Evolutionary conservation across 2,797 vertebrate species (phyloP).

Genomic region (Coranthus polyacanthus): DNA sequence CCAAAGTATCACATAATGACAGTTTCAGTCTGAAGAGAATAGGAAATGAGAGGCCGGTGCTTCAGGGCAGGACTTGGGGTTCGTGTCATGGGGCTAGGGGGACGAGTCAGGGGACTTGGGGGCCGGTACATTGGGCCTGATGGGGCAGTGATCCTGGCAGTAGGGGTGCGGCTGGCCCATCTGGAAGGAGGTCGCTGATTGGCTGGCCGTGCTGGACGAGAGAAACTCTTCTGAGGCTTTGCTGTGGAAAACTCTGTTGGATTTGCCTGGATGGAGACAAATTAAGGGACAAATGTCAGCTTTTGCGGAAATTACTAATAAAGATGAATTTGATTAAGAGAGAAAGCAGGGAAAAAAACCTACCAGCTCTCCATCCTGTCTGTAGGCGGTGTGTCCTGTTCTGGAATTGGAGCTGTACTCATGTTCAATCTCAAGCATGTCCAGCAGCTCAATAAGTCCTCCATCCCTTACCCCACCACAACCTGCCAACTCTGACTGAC

Average conservation of each 20-base stretch:
- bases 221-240: conserved; percentile 87
- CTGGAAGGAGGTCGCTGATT: conserved; percentile 95
- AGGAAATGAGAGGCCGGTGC: conserved; percentile 70
- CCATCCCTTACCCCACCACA: conserved; percentile 68
- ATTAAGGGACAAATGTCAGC: conserved; percentile 1
- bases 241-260: conserved; percentile 54
- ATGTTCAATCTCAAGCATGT: conserved; percentile 88
- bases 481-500: conserved; percentile 72
- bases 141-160: conserved; percentile 62
- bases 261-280: conserved; percentile 65
- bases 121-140: conserved; percentile 71
- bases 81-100: conserved; percentile 71
- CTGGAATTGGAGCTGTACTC: conserved; percentile 82
- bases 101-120: conserved; percentile 66
- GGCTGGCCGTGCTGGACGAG: conserved; percentile 93
- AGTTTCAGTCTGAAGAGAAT: conserved; percentile 85
- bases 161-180: conserved; percentile 87
- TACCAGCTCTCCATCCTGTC: conserved; percentile 75
- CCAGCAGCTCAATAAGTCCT: conserved; percentile 85
- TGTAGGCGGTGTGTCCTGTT: conserved; percentile 55
- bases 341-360: conserved; percentile 6
- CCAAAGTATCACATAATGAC: conserved; percentile 83
- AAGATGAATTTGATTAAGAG: neutral
- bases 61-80: conserved; percentile 76
- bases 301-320: neutral